Percentiles rank a stretch among this genome's conserved stretches.
These are phyloP conservation scores for Xanthia icteritia DNA, from an alignment of 2,888 invertebrate species.

Conservation along the genomic window DNA sequence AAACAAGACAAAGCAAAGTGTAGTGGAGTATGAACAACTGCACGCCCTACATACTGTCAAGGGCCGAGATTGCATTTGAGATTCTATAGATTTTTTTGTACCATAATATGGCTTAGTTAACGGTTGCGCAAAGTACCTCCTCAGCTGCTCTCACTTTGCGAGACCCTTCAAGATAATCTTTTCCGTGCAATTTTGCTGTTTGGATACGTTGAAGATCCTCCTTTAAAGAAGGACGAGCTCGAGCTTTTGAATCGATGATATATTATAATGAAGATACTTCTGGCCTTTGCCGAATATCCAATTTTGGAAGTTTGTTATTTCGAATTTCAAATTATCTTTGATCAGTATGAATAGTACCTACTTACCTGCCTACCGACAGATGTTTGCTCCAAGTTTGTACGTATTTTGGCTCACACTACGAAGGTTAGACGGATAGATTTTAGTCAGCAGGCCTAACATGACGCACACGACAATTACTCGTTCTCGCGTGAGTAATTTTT, in stretches of 20 bases:
- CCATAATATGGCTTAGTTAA: constrained; percentile 45
- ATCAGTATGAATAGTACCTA: constrained; percentile 8
- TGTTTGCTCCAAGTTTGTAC: constrained; percentile 11
- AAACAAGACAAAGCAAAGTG: constrained; percentile 59
- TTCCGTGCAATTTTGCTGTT: constrained; percentile 23
- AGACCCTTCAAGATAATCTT: constrained; percentile 44
- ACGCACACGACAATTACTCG: too few relatives aligned
- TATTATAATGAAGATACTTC: background rate
- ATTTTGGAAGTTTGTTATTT: constrained; percentile 1
- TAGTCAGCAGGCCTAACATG: too few relatives aligned
- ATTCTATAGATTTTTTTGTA: constrained; percentile 71
- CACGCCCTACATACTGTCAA: constrained; percentile 66
- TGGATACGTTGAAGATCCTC: constrained; percentile 14
- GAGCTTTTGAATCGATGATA: constrained; percentile 10
- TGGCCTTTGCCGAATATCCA: background rate
- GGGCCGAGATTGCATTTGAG: constrained; percentile 70
- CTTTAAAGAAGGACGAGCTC: background rate
- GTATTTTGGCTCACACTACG: background rate
- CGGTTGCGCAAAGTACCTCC: constrained; percentile 33
- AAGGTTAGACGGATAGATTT: background rate
- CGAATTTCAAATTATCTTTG: constrained; percentile 1
- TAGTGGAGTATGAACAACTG: constrained; percentile 41
- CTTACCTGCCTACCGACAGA: background rate
- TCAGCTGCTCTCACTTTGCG: constrained; percentile 29
- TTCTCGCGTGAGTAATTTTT: too few relatives aligned